Evolutionary conservation across 2,797 vertebrate species (phyloP).

Genomic region (Catostomus latipinnis): DNA sequence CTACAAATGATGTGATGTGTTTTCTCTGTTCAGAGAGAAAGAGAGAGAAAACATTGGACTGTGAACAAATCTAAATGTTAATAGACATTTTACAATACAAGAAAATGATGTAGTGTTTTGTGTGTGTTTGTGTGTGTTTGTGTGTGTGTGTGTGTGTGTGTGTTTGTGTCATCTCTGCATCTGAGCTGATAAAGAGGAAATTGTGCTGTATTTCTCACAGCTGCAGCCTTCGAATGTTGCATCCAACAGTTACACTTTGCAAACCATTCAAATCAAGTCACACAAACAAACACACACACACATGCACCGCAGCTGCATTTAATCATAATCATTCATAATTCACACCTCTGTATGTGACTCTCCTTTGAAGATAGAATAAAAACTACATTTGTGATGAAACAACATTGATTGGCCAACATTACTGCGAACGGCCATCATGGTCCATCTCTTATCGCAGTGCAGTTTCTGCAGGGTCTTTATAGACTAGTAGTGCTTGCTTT

Average conservation of each 20-base stretch:
- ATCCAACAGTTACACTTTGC: constrained; percentile 26
- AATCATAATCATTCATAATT: constrained; percentile 52
- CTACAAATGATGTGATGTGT: constrained; percentile 4
- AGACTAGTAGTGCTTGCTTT: constrained; percentile 19
- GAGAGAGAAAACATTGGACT: background rate
- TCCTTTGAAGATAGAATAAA: constrained; percentile 34
- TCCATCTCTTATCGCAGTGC: constrained; percentile 30
- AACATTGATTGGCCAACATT: constrained; percentile 54
- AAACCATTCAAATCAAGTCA: constrained; percentile 34
- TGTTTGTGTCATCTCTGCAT: constrained; percentile 31
- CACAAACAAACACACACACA: background rate
- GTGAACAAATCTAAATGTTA: constrained; percentile 6
- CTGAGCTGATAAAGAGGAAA: constrained; percentile 53
- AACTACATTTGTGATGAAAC: constrained; percentile 47
- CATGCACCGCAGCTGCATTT: constrained; percentile 38
- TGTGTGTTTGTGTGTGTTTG: background rate
- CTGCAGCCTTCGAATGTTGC: constrained; percentile 28
- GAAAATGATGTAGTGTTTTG: constrained; percentile 5
- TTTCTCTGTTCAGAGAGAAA: constrained; percentile 3
- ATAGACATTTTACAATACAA: constrained; percentile 5
- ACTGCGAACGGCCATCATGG: constrained; percentile 42
- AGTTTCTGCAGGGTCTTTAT: constrained; percentile 37
- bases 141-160: background rate
- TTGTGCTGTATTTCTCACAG: constrained; percentile 52
- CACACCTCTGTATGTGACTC: constrained; percentile 25